Conservation (phyloP, 1,140 invertebrate genomes). For the Drosophila simulans region DNA sequence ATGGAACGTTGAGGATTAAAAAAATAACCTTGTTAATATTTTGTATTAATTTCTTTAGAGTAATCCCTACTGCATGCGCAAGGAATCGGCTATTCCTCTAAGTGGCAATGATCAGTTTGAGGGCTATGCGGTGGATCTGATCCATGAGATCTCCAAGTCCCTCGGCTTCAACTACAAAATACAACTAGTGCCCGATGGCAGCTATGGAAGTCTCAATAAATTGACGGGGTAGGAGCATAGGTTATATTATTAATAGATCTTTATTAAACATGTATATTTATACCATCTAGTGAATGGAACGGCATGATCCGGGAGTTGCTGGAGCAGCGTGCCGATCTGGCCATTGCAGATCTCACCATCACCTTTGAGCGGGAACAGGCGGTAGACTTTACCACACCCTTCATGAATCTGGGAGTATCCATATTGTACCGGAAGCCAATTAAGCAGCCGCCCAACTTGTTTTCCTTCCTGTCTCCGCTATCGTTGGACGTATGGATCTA, state of each 20-base stretch:
- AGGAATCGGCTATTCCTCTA: slow-evolving; percentile 91
- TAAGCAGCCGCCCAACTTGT: slow-evolving; percentile 95
- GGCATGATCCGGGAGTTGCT: slow-evolving; percentile 97
- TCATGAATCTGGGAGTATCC: slow-evolving; percentile 97
- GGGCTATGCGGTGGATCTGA: slow-evolving; percentile 94
- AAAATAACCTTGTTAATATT: no score
- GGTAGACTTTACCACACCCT: slow-evolving; percentile 98
- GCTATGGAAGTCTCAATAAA: slow-evolving; percentile 92
- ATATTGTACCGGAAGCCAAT: slow-evolving; percentile 96
- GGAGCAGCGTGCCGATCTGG: slow-evolving; percentile 95
- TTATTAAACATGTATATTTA: background rate
- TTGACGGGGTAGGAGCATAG: slow-evolving; percentile 85
- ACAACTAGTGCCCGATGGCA: slow-evolving; percentile 91
- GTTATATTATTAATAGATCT: no score
- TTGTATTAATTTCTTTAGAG: slow-evolving; percentile 87
- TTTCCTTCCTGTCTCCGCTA: slow-evolving; percentile 97
- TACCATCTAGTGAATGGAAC: slow-evolving; percentile 91
- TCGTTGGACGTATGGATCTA: slow-evolving; percentile 98
- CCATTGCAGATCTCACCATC: slow-evolving; percentile 96
- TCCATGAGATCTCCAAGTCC: slow-evolving; percentile 94
- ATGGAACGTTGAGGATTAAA: slow-evolving; percentile 71
- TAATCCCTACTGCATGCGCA: slow-evolving; percentile 96
- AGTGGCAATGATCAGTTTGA: slow-evolving; percentile 95
- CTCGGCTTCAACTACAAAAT: slow-evolving; percentile 96
- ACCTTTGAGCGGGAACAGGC: slow-evolving; percentile 94